Evolutionary conservation across 2,888 invertebrate genomes (phyloP), one percentile per base, ranked within the genome.

Genomic region (Loripinus fragilis): DNA sequence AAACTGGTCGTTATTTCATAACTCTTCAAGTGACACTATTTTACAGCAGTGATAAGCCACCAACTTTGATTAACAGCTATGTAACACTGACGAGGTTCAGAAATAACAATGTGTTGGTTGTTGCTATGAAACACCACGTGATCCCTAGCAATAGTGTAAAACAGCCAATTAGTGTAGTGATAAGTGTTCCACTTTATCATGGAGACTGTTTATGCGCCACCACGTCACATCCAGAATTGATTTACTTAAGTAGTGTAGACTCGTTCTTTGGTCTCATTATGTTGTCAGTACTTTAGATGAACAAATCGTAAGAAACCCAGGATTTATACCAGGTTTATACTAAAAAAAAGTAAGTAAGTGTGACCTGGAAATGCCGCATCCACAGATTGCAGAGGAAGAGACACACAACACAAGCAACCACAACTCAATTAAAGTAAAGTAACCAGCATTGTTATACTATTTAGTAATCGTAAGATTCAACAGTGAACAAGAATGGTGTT

Each of bases 251-350:
- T 20, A 60, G 33, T 3, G 33, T 60, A 15, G 60, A 60, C 33
- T 33, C 30, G 17, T 48, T 48, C 50, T 50, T 69, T 1, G 35
- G 48, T 69, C 8, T 28, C 48, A 15, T 48, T 69, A 69, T 38
- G 38, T 8, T 8, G 38, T 38, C 12, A n/a, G n/a, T n/a, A n/a
- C n/a, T n/a, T n/a, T n/a, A n/a, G n/a, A n/a, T n/a, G n/a, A n/a
- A n/a, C n/a, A n/a, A n/a, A n/a, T n/a, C n/a, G n/a, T n/a, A n/a
- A n/a, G n/a, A n/a, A n/a, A n/a, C n/a, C n/a, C n/a, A n/a, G n/a
- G n/a, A n/a, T n/a, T n/a, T n/a, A n/a, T n/a, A n/a, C n/a, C n/a
- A n/a, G n/a, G n/a, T n/a, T n/a, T n/a, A n/a, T n/a, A n/a, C n/a
- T n/a, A n/a, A n/a, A n/a, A n/a, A n/a, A n/a, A n/a, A n/a, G n/a